phyloP scores from a whole-genome alignment of 2,888 invertebrate genomes.

The Periphyllus acericola region DNA sequence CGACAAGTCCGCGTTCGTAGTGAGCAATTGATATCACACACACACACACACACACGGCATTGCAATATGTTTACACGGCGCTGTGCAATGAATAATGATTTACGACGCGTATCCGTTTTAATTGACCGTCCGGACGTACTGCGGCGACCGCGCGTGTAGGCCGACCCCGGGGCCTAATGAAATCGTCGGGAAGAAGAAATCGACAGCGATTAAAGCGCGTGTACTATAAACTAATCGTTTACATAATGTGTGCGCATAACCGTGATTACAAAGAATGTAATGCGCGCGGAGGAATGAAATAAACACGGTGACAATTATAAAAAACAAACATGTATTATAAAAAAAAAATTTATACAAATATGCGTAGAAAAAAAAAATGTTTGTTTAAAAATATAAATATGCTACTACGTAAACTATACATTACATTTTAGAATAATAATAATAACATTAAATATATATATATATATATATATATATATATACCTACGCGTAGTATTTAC shows the following conservation, averaged over 20 bases:
- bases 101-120: not conserved
- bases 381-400: slow-evolving; percentile 24
- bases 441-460: slow-evolving; percentile 43
- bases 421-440: not conserved
- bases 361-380: not conserved
- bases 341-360: slow-evolving; percentile 1
- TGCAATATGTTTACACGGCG: not conserved
- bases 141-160: not conserved
- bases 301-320: not conserved
- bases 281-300: not conserved
- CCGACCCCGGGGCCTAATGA: not conserved
- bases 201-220: not conserved
- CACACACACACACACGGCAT: not conserved
- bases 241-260: not conserved
- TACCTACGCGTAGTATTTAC: not conserved
- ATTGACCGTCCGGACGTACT: not conserved
- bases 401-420: not conserved
- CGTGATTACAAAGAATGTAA: not conserved
- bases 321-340: not conserved
- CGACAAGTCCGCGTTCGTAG: not conserved
- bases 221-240: not conserved
- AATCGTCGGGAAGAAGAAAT: not conserved
- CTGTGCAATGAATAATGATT: not conserved
- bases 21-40: not conserved
- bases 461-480: too few relatives aligned